Conservation (phyloP, 1,140 invertebrate genomes). For the Mesaphorura yosii region DNA sequence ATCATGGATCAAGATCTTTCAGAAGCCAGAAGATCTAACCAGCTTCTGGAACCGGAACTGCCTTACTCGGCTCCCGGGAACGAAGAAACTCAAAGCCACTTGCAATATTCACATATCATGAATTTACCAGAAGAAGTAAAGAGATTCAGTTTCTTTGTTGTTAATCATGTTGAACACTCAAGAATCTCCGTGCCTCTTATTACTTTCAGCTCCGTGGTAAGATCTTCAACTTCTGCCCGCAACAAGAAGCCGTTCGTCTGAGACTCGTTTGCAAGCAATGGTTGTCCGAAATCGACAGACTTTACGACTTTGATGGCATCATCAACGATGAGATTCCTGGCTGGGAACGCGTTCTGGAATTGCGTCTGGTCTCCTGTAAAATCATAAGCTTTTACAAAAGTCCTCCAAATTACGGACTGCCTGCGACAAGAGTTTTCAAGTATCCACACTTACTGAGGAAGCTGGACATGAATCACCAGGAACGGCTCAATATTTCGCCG, state of each 20-base stretch:
- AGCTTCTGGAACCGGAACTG: too few relatives aligned
- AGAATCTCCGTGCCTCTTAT: too few relatives aligned
- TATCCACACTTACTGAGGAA: slow-evolving; percentile 9
- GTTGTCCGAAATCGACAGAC: slow-evolving; percentile 18
- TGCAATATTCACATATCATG: too few relatives aligned
- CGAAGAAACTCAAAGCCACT: too few relatives aligned
- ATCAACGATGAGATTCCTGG: slow-evolving; percentile 15
- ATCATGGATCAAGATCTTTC: too few relatives aligned
- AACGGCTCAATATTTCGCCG: slow-evolving; percentile 5
- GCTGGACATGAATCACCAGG: slow-evolving; percentile 13
- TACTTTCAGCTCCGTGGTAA: slow-evolving; percentile 12
- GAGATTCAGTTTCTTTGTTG: too few relatives aligned
- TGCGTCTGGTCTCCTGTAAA: slow-evolving; percentile 9
- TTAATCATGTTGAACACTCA: too few relatives aligned
- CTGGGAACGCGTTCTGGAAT: slow-evolving; percentile 10
- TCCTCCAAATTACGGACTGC: neutral
- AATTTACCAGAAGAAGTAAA: too few relatives aligned
- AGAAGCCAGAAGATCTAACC: too few relatives aligned
- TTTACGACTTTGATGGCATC: slow-evolving; percentile 14
- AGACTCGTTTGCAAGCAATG: slow-evolving; percentile 19
- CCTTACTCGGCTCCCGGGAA: too few relatives aligned
- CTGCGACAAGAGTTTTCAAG: slow-evolving; percentile 5
- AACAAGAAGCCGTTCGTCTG: slow-evolving; percentile 3
- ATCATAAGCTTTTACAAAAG: slow-evolving; percentile 10
- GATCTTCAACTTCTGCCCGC: slow-evolving; percentile 11